These are phyloP conservation scores for Microplitis deprimator DNA, from an alignment of 2,888 invertebrate species.

Conservation along the genomic window DNA sequence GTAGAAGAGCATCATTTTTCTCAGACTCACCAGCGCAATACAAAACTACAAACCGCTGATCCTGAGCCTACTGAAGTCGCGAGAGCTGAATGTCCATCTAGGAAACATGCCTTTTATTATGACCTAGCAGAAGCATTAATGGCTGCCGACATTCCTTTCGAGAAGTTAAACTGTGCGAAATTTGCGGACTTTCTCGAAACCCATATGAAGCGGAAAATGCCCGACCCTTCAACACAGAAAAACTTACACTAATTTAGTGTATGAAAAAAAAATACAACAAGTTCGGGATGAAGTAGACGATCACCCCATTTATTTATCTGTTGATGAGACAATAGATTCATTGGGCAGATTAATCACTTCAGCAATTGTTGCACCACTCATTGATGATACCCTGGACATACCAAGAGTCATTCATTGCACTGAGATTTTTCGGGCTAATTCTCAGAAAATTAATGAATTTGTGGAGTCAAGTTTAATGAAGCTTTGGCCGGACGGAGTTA, in stretches of 20 bases:
- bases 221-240: background rate
- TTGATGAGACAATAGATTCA: background rate
- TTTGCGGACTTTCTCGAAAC: background rate
- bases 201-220: background rate
- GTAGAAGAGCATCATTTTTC: background rate
- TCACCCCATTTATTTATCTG: background rate
- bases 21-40: background rate
- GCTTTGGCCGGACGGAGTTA: background rate
- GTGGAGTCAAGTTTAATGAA: background rate
- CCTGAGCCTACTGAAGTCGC: background rate
- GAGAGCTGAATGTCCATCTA: background rate
- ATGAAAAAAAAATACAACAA: background rate
- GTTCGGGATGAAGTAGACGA: background rate
- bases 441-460: background rate
- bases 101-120: background rate
- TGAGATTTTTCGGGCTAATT: background rate
- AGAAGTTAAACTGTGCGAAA: background rate
- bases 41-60: background rate
- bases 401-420: background rate
- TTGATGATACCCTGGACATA: background rate
- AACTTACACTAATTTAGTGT: background rate
- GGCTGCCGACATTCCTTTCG: background rate
- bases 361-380: background rate
- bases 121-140: background rate
- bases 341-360: background rate